These are phyloP conservation scores for Progne subis DNA, from an alignment of 2,113 vertebrate genomes.

Conservation along the genomic window DNA sequence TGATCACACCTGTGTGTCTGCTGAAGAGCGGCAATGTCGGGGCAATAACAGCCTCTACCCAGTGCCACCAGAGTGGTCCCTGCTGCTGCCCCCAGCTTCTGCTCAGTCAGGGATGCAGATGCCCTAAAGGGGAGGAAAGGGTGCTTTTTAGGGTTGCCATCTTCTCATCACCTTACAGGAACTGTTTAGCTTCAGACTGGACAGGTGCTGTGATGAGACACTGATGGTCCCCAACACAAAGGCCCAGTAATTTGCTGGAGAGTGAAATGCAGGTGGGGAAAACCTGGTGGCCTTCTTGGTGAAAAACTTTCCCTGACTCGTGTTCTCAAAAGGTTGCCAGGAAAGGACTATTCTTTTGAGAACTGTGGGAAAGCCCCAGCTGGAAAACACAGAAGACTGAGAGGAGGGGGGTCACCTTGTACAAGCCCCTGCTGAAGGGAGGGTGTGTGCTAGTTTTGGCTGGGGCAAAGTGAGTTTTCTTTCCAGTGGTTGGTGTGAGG, in stretches of 20 bases:
- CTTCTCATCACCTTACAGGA: neutral
- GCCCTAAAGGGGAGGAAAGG: rapidly evolving
- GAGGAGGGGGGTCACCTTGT: neutral
- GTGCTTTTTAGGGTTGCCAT: neutral
- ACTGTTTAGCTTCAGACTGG: too few species aligned
- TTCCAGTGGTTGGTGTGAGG: neutral
- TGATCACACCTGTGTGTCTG: too few species aligned
- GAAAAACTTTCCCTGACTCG: neutral
- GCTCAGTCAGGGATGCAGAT: neutral
- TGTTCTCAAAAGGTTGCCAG: too few species aligned
- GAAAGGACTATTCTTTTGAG: neutral
- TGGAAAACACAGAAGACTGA: neutral
- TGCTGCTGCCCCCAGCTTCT: rapidly evolving
- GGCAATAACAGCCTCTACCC: neutral
- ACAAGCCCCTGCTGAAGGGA: neutral
- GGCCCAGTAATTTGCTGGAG: rapidly evolving
- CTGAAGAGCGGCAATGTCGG: too few species aligned
- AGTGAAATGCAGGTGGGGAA: neutral
- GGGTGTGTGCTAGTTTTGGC: neutral
- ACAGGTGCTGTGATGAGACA: too few species aligned
- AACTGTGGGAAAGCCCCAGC: neutral
- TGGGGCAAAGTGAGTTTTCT: neutral
- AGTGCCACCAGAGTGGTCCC: neutral
- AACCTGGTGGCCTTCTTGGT: neutral
- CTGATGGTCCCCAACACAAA: neutral